Evolutionary conservation across 2,888 invertebrate species (phyloP), one percentile per base, ranked within the genome.

Genomic region (Latrodectus hesperus): DNA sequence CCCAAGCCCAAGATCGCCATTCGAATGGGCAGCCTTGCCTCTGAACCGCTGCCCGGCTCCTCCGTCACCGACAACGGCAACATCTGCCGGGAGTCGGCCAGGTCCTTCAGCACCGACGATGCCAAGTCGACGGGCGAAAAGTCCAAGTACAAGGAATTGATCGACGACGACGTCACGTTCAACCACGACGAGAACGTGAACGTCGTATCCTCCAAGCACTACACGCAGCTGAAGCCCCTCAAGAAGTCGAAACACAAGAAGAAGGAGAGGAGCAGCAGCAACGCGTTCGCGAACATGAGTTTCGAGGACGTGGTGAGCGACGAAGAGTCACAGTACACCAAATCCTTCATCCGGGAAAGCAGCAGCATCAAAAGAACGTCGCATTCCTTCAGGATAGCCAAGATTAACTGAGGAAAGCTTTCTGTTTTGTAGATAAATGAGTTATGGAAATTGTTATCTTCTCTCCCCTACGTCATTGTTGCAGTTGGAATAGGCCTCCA

Each of bases 271-370:
- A 84, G 78, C 55, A 81, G 84, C 64, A 88, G 68, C 73, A 89
- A 89, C 73, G 90, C 90, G 22, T 90, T 90, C 60, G 85, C 90
- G 8, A 90, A 90, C 68, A 89, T 90, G 89, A 90, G 90, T 74
- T 90, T 90, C 38, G 90, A 90, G 71, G 90, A 90, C 74, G 81
- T 84, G 14, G 88, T 87, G 17, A 89, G 89, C 51, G 89, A 89
- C 71, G 89, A 89, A n/a, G 89, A 89, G 22, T 79, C 83, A 10
- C 88, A 88, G n/a, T 82, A 82, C 67, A 88, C 83, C 8, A 74
- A 84, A 51, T 83, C 88, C 26, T 88, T 88, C 49, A 72, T 88
- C 49, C 79, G 73, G 6, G 88, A 88, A 22, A 83, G 78, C 38
- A 84, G 79, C 72, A 87, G 78, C 64, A 88, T 88, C 22, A 88